Evolutionary conservation across 2,888 invertebrate genomes (phyloP), one percentile per base, ranked within the genome.

Genomic region (Prosapia bicincta): DNA sequence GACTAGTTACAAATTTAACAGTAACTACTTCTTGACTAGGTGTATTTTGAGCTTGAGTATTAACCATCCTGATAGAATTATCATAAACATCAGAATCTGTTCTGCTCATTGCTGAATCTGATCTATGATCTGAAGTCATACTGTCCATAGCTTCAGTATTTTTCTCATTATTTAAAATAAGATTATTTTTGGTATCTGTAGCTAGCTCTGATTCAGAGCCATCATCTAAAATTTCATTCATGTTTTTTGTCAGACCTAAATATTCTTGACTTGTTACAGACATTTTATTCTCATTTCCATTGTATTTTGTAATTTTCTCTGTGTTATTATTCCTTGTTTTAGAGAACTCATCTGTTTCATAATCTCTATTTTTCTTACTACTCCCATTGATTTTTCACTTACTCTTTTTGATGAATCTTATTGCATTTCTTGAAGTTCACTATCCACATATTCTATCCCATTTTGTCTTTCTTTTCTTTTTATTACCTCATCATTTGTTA

Each of bases 1-100:
- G 70, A 26, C 78, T 77, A 1, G 76, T 77, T 13, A 71, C 70
- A 43, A 82, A 81, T 72, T 82, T 82, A 3, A 82, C 79, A 0
- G 80, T 81, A 6, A 81, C 79, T 66, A 75, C 77, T 32, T 78
- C 78, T 65, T 74, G 69, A 25, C 69, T 74, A 15, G 74, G 74
- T 15, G 74, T 76, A 38, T 69, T 76, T 15, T 72, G 69, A 5
- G 72, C 72, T 15, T 69, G 68, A 20, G 72, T 76, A 30, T 72
- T 76, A 9, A 69, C 72, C 26, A 69, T 69, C 69, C 74, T 69
- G 5, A 54, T 54, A 10, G 20, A 5, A 54, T 20, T n/a, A 54
- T 54, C 54, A 9, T 54, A 54, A 10, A 54, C 13, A 10, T 54
- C 54, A 20, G 54, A 54, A 54, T 54, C 54, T 6, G 54, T 20